Conservation (phyloP, 1,140 invertebrate species). For the Drosophila sturtevanti region DNA sequence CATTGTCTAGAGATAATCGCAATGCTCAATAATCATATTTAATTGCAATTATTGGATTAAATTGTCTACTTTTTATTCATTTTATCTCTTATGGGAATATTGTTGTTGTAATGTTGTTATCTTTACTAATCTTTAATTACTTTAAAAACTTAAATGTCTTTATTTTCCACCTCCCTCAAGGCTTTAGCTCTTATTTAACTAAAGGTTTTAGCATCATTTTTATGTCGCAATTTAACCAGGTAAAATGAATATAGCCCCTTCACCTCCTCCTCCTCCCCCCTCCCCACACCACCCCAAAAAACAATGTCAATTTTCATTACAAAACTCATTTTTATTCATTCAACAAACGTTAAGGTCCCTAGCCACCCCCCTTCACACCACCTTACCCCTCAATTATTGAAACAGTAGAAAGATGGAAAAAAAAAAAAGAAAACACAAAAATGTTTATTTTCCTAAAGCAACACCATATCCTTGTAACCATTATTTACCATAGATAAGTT, state of each 20-base stretch:
- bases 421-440: background rate
- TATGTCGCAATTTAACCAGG: slow-evolving; percentile 3
- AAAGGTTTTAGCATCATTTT: slow-evolving; percentile 4
- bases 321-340: slow-evolving; percentile 16
- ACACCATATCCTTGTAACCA: slow-evolving; percentile 7
- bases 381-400: background rate
- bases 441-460: slow-evolving; percentile 11
- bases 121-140: background rate
- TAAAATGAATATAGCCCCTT: background rate
- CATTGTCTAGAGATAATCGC: too few relatives aligned
- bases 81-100: too few relatives aligned
- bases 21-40: too few relatives aligned
- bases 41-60: too few relatives aligned
- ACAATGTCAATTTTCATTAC: slow-evolving; percentile 2
- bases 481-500: slow-evolving; percentile 35
- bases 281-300: background rate
- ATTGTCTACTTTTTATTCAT: too few relatives aligned
- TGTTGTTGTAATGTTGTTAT: too few relatives aligned
- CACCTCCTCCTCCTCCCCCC: background rate
- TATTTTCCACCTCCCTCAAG: background rate
- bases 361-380: background rate
- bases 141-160: background rate
- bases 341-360: background rate
- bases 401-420: background rate
- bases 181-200: background rate